These are phyloP conservation scores for Origma solitaria DNA, from an alignment of 2,113 vertebrate genomes.

Conservation along the genomic window DNA sequence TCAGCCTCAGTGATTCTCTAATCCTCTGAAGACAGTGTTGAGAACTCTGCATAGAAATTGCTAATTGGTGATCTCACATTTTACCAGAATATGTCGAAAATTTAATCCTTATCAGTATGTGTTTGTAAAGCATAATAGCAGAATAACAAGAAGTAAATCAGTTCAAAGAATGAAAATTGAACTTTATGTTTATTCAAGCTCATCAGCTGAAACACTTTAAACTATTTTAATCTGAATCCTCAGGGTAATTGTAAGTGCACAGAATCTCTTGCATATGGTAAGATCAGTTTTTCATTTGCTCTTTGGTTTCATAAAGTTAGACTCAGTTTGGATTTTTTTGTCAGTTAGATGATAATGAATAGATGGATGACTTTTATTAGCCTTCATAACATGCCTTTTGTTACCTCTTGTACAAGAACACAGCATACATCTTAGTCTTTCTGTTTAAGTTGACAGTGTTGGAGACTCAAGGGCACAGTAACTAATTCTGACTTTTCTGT, in stretches of 20 bases:
- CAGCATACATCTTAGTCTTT: background rate
- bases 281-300: background rate
- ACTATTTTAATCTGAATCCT: background rate
- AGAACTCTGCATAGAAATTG: background rate
- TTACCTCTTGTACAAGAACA: background rate
- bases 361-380: background rate
- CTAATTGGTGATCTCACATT: background rate
- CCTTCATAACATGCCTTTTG: background rate
- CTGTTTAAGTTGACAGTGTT: background rate
- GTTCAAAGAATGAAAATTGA: background rate
- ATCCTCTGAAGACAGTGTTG: background rate
- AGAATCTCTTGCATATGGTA: background rate
- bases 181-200: slow-evolving; percentile 8
- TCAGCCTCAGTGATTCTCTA: background rate
- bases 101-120: background rate
- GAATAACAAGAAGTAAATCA: background rate
- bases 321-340: background rate
- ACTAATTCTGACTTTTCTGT: background rate
- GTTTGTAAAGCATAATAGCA: background rate
- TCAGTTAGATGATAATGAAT: background rate
- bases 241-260: background rate
- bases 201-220: background rate
- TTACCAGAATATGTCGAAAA: background rate
- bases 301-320: background rate
- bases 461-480: background rate